Percentiles rank a stretch among this genome's conserved stretches.
Evolutionary conservation across 2,888 invertebrate genomes (phyloP).

Genomic region (Leucophenga montana): DNA sequence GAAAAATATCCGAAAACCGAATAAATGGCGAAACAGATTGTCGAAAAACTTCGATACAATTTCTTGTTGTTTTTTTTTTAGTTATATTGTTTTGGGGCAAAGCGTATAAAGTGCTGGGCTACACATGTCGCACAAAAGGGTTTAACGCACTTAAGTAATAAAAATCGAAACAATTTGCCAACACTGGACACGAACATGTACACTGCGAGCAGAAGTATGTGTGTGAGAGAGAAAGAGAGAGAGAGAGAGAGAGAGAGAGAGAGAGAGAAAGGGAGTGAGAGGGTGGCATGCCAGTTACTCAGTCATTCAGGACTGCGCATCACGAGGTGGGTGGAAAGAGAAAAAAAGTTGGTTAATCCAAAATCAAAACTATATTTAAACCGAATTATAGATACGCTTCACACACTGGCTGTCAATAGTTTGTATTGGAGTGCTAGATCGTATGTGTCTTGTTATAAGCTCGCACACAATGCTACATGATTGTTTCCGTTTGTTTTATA

Average conservation of each 20-base stretch:
- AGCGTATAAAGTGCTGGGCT: neutral
- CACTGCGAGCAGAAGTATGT: neutral
- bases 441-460: too few species aligned
- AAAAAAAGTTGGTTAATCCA: too few species aligned
- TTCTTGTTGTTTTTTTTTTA: neutral
- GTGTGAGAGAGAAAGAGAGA: neutral
- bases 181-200: constrained; percentile 29
- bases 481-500: too few species aligned
- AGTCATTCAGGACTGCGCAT: constrained; percentile 1
- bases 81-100: neutral
- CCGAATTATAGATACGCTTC: too few species aligned
- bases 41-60: constrained; percentile 29
- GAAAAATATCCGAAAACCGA: constrained; percentile 42
- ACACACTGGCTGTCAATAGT: too few species aligned
- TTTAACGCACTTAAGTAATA: constrained; percentile 67
- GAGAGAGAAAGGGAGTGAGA: neutral
- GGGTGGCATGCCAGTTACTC: neutral
- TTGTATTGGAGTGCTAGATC: too few species aligned
- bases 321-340: constrained; percentile 53
- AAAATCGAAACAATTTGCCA: constrained; percentile 65
- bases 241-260: neutral
- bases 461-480: too few species aligned
- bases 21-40: constrained; percentile 63
- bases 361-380: too few species aligned
- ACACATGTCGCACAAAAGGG: constrained; percentile 46